phyloP scores from a whole-genome alignment of 2,113 vertebrate genomes.

The Cinclus mexicanus region DNA sequence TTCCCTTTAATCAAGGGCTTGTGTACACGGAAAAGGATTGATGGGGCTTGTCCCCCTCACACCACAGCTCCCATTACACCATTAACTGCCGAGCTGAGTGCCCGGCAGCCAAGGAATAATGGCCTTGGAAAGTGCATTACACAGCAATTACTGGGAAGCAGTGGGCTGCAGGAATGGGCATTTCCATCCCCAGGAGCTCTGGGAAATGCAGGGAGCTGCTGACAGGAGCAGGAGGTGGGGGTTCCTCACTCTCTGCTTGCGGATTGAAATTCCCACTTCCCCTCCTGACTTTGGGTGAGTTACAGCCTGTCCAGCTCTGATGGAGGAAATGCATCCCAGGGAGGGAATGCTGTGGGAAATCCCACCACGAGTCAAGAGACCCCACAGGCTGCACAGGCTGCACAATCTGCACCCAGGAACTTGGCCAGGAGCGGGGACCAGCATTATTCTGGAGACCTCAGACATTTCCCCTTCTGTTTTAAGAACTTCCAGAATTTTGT shows the following conservation, averaged over 20 bases:
- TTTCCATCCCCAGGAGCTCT: neutral
- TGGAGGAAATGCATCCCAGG: neutral
- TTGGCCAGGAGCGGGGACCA: neutral
- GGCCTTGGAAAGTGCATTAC: neutral
- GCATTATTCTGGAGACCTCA: fast-evolving
- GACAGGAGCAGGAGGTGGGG: neutral
- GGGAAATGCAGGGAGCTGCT: neutral
- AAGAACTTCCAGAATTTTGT: neutral
- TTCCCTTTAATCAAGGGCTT: neutral
- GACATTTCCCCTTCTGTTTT: neutral
- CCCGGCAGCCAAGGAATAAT: neutral
- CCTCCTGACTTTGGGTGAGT: neutral
- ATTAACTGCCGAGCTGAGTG: slow-evolving; percentile 5
- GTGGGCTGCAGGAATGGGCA: neutral
- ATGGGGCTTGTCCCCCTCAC: slow-evolving; percentile 18
- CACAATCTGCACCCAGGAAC: neutral
- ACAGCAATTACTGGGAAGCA: neutral
- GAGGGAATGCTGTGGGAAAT: neutral
- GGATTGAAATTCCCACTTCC: neutral
- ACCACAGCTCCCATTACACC: neutral
- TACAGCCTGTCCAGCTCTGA: neutral
- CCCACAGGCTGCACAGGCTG: fast-evolving
- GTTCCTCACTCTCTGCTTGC: fast-evolving
- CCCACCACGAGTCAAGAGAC: neutral
- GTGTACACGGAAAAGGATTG: neutral